These are phyloP conservation scores for Serranus cabrilla DNA, from an alignment of 2,797 vertebrate genomes.

Conservation along the genomic window DNA sequence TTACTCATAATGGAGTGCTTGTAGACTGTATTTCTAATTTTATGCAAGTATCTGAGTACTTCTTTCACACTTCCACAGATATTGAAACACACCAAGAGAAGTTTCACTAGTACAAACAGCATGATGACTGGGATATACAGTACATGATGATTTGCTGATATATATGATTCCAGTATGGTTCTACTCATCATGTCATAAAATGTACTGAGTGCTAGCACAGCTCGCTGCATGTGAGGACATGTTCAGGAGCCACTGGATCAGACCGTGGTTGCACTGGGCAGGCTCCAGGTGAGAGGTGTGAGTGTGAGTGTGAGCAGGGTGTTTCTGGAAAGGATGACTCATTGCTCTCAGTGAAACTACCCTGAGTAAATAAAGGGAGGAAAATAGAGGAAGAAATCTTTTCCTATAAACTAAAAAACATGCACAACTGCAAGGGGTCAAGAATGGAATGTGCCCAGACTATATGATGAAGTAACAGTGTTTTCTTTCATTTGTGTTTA, in stretches of 20 bases:
- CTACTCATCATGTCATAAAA: not conserved
- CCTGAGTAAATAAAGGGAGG: not conserved
- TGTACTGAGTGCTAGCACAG: not conserved
- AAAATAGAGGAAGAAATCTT: too few species aligned
- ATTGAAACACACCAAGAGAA: not conserved
- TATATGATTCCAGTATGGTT: not conserved
- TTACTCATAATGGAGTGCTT: too few species aligned
- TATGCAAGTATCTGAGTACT: too few species aligned
- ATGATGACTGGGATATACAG: not conserved
- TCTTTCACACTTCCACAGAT: not conserved
- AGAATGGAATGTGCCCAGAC: not conserved
- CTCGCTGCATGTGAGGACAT: not conserved
- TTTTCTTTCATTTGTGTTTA: not conserved
- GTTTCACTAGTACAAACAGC: not conserved
- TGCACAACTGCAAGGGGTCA: not conserved
- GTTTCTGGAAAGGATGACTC: conserved; percentile 24
- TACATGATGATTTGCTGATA: not conserved
- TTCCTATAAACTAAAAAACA: not conserved
- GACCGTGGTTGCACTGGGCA: conserved; percentile 5
- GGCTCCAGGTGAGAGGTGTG: conserved; percentile 13
- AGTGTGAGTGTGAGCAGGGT: not conserved
- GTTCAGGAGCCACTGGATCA: not conserved
- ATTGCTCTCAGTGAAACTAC: not conserved
- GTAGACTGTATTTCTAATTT: too few species aligned
- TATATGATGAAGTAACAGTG: too few species aligned